phyloP scores from a whole-genome alignment of 2,888 invertebrate genomes.

The Eupeodes latifasciatus region DNA sequence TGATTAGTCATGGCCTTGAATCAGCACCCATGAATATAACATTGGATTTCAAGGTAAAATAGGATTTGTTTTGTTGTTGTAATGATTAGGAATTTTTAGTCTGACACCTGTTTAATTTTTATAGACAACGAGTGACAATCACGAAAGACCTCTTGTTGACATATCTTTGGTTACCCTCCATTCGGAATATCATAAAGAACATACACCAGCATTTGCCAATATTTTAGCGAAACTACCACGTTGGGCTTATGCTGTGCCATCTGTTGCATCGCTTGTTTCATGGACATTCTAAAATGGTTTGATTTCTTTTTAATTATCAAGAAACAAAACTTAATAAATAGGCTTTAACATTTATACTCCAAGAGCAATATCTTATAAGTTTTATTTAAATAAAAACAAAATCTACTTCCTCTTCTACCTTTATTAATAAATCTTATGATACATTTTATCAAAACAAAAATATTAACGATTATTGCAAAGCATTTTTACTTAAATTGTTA shows the following conservation, averaged over 20 bases:
- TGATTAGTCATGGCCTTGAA: constrained; percentile 80
- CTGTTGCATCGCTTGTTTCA: constrained; percentile 79
- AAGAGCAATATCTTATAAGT: constrained; percentile 65
- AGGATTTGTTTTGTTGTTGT: not conserved
- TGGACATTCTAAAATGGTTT: constrained; percentile 78
- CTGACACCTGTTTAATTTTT: constrained; percentile 5
- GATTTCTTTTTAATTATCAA: not conserved
- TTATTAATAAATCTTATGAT: constrained; percentile 44
- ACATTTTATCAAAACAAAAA: constrained; percentile 33
- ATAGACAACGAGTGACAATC: constrained; percentile 77
- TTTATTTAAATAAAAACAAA: constrained; percentile 31
- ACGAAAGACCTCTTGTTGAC: constrained; percentile 79
- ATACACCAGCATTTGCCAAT: constrained; percentile 80
- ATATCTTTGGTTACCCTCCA: constrained; percentile 80
- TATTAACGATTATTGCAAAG: constrained; percentile 52
- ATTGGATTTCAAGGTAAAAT: constrained; percentile 78
- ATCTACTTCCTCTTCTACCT: constrained; percentile 34
- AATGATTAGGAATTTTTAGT: not conserved
- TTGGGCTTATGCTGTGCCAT: constrained; percentile 80
- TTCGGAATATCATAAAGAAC: constrained; percentile 80
- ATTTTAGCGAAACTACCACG: constrained; percentile 79
- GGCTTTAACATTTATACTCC: constrained; percentile 51
- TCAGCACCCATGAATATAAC: constrained; percentile 79
- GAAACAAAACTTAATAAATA: not conserved
- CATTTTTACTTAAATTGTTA: constrained; percentile 51